These are phyloP conservation scores for Ardeotis arabs DNA, from an alignment of 2,113 vertebrate genomes.

Conservation along the genomic window DNA sequence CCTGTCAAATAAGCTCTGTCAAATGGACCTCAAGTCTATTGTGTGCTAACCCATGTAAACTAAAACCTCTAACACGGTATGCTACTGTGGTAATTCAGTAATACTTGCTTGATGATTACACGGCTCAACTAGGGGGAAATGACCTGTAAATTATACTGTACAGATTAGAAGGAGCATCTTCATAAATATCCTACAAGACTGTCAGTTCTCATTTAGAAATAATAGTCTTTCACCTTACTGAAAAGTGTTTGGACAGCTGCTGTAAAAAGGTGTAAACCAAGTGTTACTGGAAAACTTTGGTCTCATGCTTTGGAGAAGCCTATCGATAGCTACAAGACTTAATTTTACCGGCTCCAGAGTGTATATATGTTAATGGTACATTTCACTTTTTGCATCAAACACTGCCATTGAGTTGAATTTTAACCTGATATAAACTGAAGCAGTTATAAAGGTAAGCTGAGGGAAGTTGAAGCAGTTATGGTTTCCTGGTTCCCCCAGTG, in stretches of 20 bases:
- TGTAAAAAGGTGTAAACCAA: neutral
- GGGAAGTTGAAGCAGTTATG: neutral
- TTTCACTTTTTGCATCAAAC: neutral
- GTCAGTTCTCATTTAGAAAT: constrained; percentile 13
- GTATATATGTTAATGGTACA: neutral
- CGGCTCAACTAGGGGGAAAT: constrained; percentile 8
- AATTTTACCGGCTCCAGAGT: neutral
- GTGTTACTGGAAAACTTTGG: neutral
- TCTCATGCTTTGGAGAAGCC: neutral
- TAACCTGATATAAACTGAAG: neutral
- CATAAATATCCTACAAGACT: neutral
- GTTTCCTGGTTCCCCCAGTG: neutral
- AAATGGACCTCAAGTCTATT: neutral
- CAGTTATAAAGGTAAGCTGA: neutral
- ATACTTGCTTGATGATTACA: neutral
- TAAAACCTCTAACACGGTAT: neutral
- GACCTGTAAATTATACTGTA: constrained; percentile 26
- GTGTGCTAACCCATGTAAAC: neutral
- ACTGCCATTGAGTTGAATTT: neutral
- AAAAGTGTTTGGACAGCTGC: neutral
- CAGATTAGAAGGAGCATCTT: constrained; percentile 26
- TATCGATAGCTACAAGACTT: neutral
- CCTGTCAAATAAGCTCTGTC: neutral
- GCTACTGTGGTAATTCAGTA: constrained; percentile 33
- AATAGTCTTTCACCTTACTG: neutral